A percentile compares a stretch with the other conserved stretches of the same genome.
Conservation (phyloP, 1,140 invertebrate species). For the Lepidotrigona ventralis region DNA sequence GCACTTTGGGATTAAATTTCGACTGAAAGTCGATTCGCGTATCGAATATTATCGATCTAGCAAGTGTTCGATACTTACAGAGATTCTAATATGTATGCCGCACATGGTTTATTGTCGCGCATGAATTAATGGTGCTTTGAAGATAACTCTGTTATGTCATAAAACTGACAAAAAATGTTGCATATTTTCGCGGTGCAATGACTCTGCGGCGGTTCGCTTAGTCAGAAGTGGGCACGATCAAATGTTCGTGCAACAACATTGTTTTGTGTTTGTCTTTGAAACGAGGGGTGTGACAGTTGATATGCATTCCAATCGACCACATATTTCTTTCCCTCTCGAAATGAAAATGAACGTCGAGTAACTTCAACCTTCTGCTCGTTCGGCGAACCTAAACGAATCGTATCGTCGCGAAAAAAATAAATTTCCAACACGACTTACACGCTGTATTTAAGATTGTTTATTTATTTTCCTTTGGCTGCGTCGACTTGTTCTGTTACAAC, state of each 20-base stretch:
- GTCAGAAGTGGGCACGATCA: background rate
- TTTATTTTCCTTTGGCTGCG: background rate
- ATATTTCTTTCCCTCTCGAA: background rate
- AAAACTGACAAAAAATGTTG: background rate
- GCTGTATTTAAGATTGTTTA: background rate
- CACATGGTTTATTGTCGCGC: conserved; percentile 29
- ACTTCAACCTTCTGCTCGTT: background rate
- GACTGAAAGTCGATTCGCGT: background rate
- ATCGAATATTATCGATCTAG: conserved; percentile 6
- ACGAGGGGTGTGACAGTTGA: conserved; percentile 37
- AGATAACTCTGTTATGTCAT: conserved; percentile 7
- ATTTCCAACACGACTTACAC: background rate
- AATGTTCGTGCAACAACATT: conserved; percentile 6
- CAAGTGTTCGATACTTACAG: background rate
- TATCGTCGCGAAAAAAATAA: background rate
- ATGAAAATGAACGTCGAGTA: conserved; percentile 8
- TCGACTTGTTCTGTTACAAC: background rate
- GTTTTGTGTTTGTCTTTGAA: conserved; percentile 5
- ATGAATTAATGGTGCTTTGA: background rate
- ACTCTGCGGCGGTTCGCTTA: background rate
- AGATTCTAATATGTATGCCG: conserved; percentile 6
- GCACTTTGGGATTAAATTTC: background rate
- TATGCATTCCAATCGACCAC: too few species aligned
- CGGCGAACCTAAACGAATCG: background rate
- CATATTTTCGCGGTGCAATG: background rate